Base-by-base conservation (phyloP, 2,113 vertebrate genomes). In the Coracopsis vasa region DNA sequence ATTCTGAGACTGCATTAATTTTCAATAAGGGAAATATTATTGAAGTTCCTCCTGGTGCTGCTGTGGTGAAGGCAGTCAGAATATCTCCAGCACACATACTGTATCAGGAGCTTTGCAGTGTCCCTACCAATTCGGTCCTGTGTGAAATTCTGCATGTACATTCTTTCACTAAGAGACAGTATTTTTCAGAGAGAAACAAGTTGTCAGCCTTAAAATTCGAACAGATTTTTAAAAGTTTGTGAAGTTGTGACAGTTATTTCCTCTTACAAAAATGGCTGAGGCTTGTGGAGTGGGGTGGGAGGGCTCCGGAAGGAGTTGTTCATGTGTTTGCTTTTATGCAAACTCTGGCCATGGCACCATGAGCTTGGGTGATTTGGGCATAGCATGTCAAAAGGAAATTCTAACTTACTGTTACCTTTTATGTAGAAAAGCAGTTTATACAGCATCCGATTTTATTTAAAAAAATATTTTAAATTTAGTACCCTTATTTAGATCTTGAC, bases 1-100 rank as follows among this genome's bases (percentile, higher is more conserved):
- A 97, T 97, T 95, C 96, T 94, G 95, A 86, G 82, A 61, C 95
- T 96, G 94, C 96, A 96, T 98, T 97, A 97, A 97, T 97, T 98
- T 98, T 98, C 97, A 97, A 74, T 97, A 97, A 97, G 85, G 90
- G 92, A 67, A 94, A 41, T 67, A 66, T 93, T 91, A 88, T 56
- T 87, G 91, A 92, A 95, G 86, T 91, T 70, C 80, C 95, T 92
- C n/a, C 54, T 97, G 85, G 86, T 97, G 89, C 83, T 94, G 66
- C 86, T 79, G 80, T 83, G 80, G 91, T 91, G 72, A 80, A 90
- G 81, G 88, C 83, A 94, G 91, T 94, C 91, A 95, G 16, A 81
- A 35, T 95, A 94, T 95, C 90, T 80, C 71, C 73, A 71, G 87
- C 73, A 50, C 50, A 6, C 21, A 4, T n/a, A 69, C 91, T 87